Conservation (phyloP, 2,113 vertebrate genomes). For the Cololabis saira region DNA sequence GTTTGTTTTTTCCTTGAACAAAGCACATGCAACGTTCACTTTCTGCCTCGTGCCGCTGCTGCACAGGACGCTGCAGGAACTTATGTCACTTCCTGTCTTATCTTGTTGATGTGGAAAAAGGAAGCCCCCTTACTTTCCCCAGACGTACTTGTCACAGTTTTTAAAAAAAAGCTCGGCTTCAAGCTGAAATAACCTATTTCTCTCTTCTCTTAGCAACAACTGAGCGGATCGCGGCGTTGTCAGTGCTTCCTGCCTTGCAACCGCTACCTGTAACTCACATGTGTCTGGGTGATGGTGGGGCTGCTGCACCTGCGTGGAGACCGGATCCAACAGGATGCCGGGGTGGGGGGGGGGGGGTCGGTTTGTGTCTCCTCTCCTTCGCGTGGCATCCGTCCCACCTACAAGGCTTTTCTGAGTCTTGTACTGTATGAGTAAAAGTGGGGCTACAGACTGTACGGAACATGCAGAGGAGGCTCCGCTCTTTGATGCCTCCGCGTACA, state of each 20-base stretch:
- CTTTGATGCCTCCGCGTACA: conserved; percentile 49
- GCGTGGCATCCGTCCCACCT: conserved; percentile 42
- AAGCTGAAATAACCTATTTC: conserved; percentile 24
- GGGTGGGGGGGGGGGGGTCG: no score
- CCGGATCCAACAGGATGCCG: conserved; percentile 56
- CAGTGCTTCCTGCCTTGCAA: conserved; percentile 19
- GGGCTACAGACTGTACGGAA: conserved; percentile 67
- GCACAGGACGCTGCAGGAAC: conserved; percentile 63
- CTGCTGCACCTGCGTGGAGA: conserved; percentile 31
- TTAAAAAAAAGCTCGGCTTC: conserved; percentile 7
- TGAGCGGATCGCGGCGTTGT: conserved; percentile 8
- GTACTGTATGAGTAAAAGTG: conserved; percentile 55
- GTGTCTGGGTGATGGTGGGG: neutral
- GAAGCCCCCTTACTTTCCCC: conserved; percentile 73
- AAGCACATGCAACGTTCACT: conserved; percentile 27
- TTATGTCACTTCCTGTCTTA: conserved; percentile 79
- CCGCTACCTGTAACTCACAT: conserved; percentile 14
- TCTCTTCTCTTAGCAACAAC: neutral
- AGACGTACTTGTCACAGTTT: conserved; percentile 41
- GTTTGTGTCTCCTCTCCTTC: conserved; percentile 17
- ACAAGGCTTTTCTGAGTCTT: conserved; percentile 34
- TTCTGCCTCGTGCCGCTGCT: conserved; percentile 46
- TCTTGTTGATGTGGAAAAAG: conserved; percentile 70
- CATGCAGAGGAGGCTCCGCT: conserved; percentile 78
- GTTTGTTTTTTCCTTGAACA: conserved; percentile 17